Conservation (phyloP, 2,888 invertebrate species). For the Mactromeris polynyma region DNA sequence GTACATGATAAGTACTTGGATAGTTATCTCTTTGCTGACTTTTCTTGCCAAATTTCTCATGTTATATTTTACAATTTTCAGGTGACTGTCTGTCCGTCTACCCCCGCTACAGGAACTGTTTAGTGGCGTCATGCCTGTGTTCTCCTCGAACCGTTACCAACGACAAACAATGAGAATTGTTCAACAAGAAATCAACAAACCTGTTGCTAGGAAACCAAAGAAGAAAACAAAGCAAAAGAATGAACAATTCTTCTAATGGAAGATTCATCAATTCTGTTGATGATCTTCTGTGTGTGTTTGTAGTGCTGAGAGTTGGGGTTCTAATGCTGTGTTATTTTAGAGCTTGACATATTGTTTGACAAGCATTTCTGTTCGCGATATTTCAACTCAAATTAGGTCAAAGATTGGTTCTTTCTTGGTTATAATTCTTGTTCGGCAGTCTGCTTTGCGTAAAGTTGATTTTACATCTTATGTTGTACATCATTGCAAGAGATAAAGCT, state of each 20-base stretch:
- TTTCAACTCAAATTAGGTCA: no score
- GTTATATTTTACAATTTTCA: constrained; percentile 45
- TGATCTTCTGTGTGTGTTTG: background rate
- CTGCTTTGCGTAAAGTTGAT: background rate
- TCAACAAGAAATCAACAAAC: constrained; percentile 55
- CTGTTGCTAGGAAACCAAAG: constrained; percentile 53
- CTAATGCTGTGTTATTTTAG: background rate
- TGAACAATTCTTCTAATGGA: constrained; percentile 52
- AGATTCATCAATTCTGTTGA: background rate
- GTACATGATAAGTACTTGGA: no score
- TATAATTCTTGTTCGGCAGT: no score
- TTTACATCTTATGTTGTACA: background rate
- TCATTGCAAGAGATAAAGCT: background rate
- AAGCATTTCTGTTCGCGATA: background rate
- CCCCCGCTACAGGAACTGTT: constrained; percentile 81
- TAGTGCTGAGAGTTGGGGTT: background rate
- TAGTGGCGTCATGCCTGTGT: constrained; percentile 74
- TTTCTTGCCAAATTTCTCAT: no score
- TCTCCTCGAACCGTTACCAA: constrained; percentile 77
- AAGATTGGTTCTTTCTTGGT: no score
- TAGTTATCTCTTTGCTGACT: no score
- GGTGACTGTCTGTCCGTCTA: constrained; percentile 84
- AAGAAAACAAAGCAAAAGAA: constrained; percentile 59
- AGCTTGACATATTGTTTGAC: background rate
- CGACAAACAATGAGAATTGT: constrained; percentile 67